phyloP scores from a whole-genome alignment of 2,888 invertebrate genomes.

The Phasia obesa region DNA sequence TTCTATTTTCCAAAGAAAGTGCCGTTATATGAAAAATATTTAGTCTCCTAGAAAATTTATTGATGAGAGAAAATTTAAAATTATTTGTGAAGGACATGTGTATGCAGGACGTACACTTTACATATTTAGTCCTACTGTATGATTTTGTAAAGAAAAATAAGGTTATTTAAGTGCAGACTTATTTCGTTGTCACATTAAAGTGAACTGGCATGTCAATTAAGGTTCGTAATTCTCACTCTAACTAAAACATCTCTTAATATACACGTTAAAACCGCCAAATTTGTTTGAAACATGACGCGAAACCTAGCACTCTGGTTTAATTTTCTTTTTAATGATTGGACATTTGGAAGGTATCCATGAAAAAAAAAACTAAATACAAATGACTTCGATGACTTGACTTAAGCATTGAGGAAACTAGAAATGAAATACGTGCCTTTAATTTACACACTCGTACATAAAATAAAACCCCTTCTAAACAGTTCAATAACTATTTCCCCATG shows the following conservation, averaged over 20 bases:
- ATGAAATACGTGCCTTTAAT: constrained; percentile 1
- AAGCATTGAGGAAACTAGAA: constrained; percentile 24
- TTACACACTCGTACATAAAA: constrained; percentile 2
- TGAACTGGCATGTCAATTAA: constrained; percentile 67
- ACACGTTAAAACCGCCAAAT: constrained; percentile 50
- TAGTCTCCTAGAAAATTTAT: too few relatives aligned
- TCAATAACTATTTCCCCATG: constrained; percentile 6
- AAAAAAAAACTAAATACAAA: constrained; percentile 25
- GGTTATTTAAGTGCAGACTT: constrained; percentile 47
- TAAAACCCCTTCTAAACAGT: constrained; percentile 13
- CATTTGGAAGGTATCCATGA: constrained; percentile 40
- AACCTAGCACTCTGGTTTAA: constrained; percentile 25
- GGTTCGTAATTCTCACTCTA: constrained; percentile 15
- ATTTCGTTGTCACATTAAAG: constrained; percentile 55
- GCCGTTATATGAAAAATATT: too few relatives aligned
- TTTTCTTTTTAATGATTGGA: constrained; percentile 41
- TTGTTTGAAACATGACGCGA: constrained; percentile 54
- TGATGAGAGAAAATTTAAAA: too few relatives aligned
- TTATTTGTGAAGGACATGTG: too few relatives aligned
- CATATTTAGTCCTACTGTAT: constrained; percentile 20
- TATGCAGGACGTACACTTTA: neutral
- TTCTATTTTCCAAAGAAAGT: too few relatives aligned
- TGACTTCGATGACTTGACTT: constrained; percentile 38
- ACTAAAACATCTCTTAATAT: constrained; percentile 9
- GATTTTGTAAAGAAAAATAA: constrained; percentile 15